Evolutionary conservation across 92 coral and sea anemone species (phyloP), one percentile per base, ranked within the genome.

Genomic region (Desmophyllum pertusum): DNA sequence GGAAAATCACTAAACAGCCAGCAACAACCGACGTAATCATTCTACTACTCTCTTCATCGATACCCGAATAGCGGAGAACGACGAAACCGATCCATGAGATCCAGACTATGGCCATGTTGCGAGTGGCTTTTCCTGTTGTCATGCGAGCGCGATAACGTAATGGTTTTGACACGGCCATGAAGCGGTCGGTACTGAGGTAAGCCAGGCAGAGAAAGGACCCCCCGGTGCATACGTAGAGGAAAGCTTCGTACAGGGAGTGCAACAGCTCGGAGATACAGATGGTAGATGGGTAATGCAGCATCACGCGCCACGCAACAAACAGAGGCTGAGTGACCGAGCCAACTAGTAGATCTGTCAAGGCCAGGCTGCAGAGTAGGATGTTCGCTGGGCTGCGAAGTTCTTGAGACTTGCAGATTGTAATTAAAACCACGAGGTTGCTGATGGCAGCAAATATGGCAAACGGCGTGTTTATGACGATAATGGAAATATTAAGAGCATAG

Each of bases 331-430:
- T 85, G 29, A 81, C 65, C 31, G 80, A 53, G 70, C 89, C 92
- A 8, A 85, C 89, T 57, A 89, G 23, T 4, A 89, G 70, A 51
- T 89, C 92, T 39, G 89, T 85, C 19, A 85, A 71, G 55, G 92
- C 89, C 37, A 89, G 79, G 61, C 92, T 67, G 46, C 86, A 89
- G 15, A 89, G 83, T 3, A 85, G 80, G 27, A 85, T 27, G 55
- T 89, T 89, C 2, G 92, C 86, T 4, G 89, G 86, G 41, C 78
- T 70, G 18, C 86, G 89, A 61, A 89, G 92, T 61, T 85, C 87
- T 14, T 50, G 62, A 17, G 80, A 50, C 64, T 77, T 81, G 43
- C 46, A 63, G 27, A 89, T 73, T 23, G 83, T 59, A 33, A 76
- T 39, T 6, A 89, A 8, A 11, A 89, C 75, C 36, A 75, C 36